Percentiles rank a stretch among this genome's conserved stretches.
These are phyloP conservation scores for Drosophila tristis DNA, from an alignment of 1,140 invertebrate species.

Conservation along the genomic window DNA sequence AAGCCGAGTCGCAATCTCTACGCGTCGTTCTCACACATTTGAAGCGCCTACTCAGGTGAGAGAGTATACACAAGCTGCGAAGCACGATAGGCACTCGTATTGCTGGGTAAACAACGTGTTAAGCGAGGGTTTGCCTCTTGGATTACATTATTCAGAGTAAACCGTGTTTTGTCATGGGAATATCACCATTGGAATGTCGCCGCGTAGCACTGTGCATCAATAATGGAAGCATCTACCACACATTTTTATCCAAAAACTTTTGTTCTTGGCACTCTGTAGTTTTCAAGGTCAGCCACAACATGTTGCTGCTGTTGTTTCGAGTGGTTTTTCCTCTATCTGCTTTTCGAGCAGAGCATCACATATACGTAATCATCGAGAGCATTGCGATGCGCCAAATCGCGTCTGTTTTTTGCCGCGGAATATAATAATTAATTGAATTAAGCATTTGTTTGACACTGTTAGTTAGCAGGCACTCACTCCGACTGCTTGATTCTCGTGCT, in stretches of 20 bases:
- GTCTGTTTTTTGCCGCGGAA: background rate
- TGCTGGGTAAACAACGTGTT: background rate
- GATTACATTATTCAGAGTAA: background rate
- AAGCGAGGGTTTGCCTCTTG: background rate
- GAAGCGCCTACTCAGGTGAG: background rate
- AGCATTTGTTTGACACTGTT: background rate
- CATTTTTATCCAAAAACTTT: background rate
- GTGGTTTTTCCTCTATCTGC: conserved; percentile 3
- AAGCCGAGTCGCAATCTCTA: conserved; percentile 3
- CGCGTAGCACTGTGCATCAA: background rate
- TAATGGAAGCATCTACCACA: background rate
- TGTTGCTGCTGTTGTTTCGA: background rate
- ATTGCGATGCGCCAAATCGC: conserved; percentile 4
- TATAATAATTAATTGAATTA: conserved; percentile 7
- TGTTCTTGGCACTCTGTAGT: background rate
- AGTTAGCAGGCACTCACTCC: conserved; percentile 6
- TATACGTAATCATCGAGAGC: conserved; percentile 33
- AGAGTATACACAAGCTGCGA: background rate
- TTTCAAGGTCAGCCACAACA: conserved; percentile 17
- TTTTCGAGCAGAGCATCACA: background rate
- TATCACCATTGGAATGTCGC: too few relatives aligned
- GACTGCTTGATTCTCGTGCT: background rate
- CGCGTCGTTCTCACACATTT: too few relatives aligned
- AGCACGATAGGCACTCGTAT: background rate
- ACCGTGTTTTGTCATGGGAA: background rate